Conservation (phyloP, 1,140 invertebrate genomes). For the Ceratoteleas bidentatus region DNA sequence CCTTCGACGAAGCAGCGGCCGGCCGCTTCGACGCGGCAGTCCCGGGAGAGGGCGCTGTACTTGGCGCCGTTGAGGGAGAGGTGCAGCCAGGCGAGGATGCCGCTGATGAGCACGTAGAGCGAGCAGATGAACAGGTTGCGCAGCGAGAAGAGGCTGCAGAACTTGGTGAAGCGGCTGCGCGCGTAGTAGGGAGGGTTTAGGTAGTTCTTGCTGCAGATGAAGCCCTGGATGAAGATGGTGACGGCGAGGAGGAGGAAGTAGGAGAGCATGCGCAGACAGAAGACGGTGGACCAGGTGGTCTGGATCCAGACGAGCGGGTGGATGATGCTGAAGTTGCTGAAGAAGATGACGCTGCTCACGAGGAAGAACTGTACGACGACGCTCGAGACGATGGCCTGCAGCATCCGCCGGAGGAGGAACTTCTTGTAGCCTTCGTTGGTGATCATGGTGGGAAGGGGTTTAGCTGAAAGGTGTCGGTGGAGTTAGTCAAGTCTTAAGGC, state of each 20-base stretch:
- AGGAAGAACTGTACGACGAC: conserved; percentile 81
- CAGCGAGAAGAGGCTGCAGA: conserved; percentile 83
- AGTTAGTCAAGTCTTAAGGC: too few relatives aligned
- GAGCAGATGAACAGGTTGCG: conserved; percentile 83
- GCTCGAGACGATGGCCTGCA: conserved; percentile 79
- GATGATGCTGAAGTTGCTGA: conserved; percentile 81
- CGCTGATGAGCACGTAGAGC: conserved; percentile 83
- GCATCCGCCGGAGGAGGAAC: conserved; percentile 79
- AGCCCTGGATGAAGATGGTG: conserved; percentile 82
- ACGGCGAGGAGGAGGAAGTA: conserved; percentile 81
- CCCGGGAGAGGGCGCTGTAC: conserved; percentile 78
- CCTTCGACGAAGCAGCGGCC: conserved; percentile 79
- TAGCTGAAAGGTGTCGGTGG: too few relatives aligned
- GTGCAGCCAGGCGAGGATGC: conserved; percentile 84
- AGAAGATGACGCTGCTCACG: conserved; percentile 80
- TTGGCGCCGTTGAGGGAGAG: conserved; percentile 83
- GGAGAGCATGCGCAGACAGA: conserved; percentile 82
- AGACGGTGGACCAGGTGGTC: conserved; percentile 78
- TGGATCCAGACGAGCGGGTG: conserved; percentile 81
- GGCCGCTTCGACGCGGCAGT: conserved; percentile 62
- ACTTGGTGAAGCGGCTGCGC: conserved; percentile 84
- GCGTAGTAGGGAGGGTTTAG: conserved; percentile 80
- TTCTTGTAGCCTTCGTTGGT: conserved; percentile 74
- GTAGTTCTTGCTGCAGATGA: conserved; percentile 84
- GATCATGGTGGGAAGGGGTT: conserved; percentile 33